A percentile compares a stretch with the other conserved stretches of the same genome.
Conservation (phyloP, 2,888 invertebrate species). For the Erebia ligea region DNA sequence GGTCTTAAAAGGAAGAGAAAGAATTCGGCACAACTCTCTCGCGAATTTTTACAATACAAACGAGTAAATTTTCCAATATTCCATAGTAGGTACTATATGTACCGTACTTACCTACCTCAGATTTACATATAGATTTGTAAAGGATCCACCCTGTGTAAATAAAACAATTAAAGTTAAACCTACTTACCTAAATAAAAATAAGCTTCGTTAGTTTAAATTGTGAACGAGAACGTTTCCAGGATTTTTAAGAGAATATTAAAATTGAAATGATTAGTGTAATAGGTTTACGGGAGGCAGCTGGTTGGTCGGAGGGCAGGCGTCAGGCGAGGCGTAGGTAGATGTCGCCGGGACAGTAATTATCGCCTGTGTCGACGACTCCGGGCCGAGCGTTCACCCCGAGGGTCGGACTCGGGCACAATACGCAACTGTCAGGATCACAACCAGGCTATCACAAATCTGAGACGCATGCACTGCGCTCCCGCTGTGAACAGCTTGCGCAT, state of each 20-base stretch:
- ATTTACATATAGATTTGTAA: background rate
- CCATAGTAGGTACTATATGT: no score
- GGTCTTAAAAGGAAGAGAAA: conserved; percentile 43
- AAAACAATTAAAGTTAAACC: no score
- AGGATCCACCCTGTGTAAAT: background rate
- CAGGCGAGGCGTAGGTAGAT: conserved; percentile 61
- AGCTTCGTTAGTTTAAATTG: background rate
- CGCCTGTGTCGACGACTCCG: conserved; percentile 79
- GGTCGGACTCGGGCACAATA: conserved; percentile 63
- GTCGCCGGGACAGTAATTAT: conserved; percentile 77
- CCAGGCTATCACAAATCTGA: conserved; percentile 65
- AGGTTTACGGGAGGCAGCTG: conserved; percentile 45
- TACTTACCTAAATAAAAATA: background rate
- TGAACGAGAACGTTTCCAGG: background rate
- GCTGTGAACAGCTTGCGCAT: conserved; percentile 18
- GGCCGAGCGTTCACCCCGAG: conserved; percentile 79
- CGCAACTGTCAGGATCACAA: conserved; percentile 67
- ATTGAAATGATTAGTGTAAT: conserved; percentile 48
- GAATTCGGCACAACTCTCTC: conserved; percentile 41
- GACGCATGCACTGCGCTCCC: conserved; percentile 48
- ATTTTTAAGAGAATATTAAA: conserved; percentile 24
- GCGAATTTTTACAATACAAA: background rate
- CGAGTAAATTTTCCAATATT: background rate
- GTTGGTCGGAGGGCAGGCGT: conserved; percentile 50
- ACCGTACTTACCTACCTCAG: background rate